Evolutionary conservation across 2,888 invertebrate genomes (phyloP).

Genomic region (Dynastes grantii): DNA sequence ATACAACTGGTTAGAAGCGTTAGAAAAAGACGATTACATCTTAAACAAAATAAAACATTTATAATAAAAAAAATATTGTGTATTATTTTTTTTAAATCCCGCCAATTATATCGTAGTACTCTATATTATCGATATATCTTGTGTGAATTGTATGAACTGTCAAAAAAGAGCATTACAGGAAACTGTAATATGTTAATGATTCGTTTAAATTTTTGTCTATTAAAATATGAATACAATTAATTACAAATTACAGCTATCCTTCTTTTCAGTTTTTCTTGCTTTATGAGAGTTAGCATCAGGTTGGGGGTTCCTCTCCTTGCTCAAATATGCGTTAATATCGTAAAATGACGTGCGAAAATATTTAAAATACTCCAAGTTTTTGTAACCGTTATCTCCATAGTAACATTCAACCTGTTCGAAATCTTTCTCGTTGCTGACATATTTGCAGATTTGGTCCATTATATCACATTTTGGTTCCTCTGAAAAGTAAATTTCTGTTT

Average conservation of each 20-base stretch:
- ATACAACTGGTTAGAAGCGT: conserved; percentile 54
- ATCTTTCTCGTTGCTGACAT: neutral
- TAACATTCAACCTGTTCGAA: conserved; percentile 18
- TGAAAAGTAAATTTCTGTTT: neutral
- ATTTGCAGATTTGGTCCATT: conserved; percentile 29
- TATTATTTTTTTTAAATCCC: no score
- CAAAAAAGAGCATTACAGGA: neutral
- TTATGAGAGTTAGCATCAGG: conserved; percentile 22
- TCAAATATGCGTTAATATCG: conserved; percentile 22
- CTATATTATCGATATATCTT: no score
- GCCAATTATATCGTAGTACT: no score
- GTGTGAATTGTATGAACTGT: no score
- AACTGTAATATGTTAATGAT: neutral
- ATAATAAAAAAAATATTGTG: neutral
- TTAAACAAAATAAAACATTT: conserved; percentile 50
- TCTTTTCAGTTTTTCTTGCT: no score
- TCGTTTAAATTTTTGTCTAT: no score
- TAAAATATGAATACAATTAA: no score
- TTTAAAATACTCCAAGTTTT: conserved; percentile 40
- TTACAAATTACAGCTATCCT: no score
- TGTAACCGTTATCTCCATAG: conserved; percentile 38
- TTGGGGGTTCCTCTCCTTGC: conserved; percentile 10
- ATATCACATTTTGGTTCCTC: conserved; percentile 24
- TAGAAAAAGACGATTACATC: conserved; percentile 58
- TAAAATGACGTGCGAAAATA: conserved; percentile 12